Base-by-base conservation (phyloP, 1,140 invertebrate species). In the Papilio polytes region DNA sequence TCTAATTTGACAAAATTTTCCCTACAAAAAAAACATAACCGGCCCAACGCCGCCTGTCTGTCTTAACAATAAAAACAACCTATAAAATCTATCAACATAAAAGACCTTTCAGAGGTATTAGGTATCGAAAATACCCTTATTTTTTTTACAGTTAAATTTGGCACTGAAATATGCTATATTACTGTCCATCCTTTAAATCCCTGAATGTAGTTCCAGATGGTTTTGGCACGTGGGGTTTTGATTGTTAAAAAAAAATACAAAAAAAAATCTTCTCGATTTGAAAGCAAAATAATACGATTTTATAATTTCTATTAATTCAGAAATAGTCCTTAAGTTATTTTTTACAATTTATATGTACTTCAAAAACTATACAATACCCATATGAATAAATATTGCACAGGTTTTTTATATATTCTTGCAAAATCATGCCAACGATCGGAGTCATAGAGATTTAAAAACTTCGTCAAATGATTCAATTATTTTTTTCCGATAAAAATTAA, bases 21-120 rank as follows among this genome's bases (percentile, higher is more conserved):
- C 86, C 88, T 90, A 90, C 87, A 89, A 93, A 90, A 91, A 90
- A 92, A 91, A 83, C 84, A 89, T 89, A 90, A 90, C 84, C 76
- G 80, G 87, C 89, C 86, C 85, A 81, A 53, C 76, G 84, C 84
- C 85, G 77, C 84, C 82, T 90, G 91, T 92, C 89, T 90, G 90
- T 90, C 92, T 94, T 94, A 94, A 94, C 89, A 93, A 94, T 94
- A 94, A 94, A 94, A 94, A 94, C 92, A 94, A 94, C 89, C 89
- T 94, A 93, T 94, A 94, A 93, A 92, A 94, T 92, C 89, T 94
- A 94, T 92, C 91, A 94, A 94, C 93, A 93, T 94, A 94, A 92
- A 86, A 87, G 86, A 91, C 88, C 86, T 85, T 89, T 89, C 85
- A 85, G 89, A 92, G 92, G 90, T 92, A 91, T 88, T 56, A 76